phyloP scores from a whole-genome alignment of 2,888 invertebrate genomes.

The Leptogaster cylindrica region DNA sequence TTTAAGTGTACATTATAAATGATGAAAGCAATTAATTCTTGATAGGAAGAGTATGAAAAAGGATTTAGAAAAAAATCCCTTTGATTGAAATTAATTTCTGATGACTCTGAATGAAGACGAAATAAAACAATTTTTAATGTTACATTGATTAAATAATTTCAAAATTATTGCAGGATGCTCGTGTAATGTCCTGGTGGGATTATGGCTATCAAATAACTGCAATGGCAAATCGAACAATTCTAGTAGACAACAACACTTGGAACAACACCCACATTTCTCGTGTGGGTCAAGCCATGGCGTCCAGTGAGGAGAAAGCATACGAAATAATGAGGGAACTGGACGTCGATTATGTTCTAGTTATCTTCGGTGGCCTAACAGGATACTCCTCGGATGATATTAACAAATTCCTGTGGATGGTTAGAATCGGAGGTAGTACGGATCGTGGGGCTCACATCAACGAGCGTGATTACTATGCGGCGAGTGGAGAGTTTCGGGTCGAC shows the following conservation, averaged over 20 bases:
- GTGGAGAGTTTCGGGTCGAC: conserved; percentile 96
- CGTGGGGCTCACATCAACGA: conserved; percentile 95
- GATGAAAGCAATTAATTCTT: conserved; percentile 58
- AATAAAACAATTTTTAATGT: not conserved
- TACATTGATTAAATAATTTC: not conserved
- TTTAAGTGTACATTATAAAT: conserved; percentile 43
- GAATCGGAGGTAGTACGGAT: conserved; percentile 93
- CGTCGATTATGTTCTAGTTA: conserved; percentile 96
- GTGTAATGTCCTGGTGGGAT: conserved; percentile 99
- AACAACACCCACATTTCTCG: conserved; percentile 98
- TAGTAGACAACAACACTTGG: conserved; percentile 99
- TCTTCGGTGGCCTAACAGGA: conserved; percentile 98
- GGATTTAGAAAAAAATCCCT: no score
- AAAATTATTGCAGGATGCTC: conserved; percentile 74
- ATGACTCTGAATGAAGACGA: not conserved
- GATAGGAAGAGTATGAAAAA: conserved; percentile 62
- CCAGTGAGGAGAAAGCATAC: conserved; percentile 94
- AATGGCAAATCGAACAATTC: conserved; percentile 97
- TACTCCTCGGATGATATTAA: conserved; percentile 99
- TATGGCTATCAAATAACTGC: conserved; percentile 99
- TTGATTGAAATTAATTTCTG: conserved; percentile 46
- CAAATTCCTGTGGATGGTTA: conserved; percentile 99
- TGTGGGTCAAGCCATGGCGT: conserved; percentile 98
- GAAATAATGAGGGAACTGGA: conserved; percentile 97
- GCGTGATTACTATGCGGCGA: conserved; percentile 93